These are phyloP conservation scores for Harmothoe impar DNA, from an alignment of 2,888 invertebrate genomes.

Conservation along the genomic window DNA sequence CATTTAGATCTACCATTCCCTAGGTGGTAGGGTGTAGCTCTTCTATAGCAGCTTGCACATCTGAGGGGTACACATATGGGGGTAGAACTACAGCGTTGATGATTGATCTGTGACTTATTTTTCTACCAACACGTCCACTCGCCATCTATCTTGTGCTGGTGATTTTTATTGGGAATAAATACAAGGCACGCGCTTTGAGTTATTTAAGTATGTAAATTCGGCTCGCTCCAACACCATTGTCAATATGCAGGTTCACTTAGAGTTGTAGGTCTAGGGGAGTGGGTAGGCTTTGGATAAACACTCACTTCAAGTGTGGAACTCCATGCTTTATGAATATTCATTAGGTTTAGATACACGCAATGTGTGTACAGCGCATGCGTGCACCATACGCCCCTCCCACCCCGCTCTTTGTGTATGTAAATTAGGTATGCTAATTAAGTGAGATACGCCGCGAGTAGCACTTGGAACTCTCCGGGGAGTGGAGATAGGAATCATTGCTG, in stretches of 20 bases:
- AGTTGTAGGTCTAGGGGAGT: neutral
- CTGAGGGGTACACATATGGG: too few relatives aligned
- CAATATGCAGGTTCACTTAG: neutral
- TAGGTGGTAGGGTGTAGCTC: too few relatives aligned
- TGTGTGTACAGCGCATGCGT: neutral
- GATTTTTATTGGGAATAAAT: constrained; percentile 10
- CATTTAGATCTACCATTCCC: too few relatives aligned
- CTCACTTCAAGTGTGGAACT: neutral
- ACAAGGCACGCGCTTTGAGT: neutral
- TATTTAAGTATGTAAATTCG: neutral
- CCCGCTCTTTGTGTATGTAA: neutral
- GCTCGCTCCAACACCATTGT: neutral
- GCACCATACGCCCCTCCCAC: neutral
- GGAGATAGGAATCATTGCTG: neutral
- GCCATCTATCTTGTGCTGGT: constrained; percentile 2
- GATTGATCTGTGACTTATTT: neutral
- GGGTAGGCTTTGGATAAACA: neutral
- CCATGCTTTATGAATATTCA: neutral
- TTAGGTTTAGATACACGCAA: neutral
- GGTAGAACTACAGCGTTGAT: neutral
- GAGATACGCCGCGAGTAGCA: neutral
- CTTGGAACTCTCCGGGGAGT: neutral
- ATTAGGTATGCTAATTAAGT: neutral
- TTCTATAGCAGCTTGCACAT: too few relatives aligned
- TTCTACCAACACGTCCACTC: neutral